Base-by-base conservation (phyloP, 1,140 invertebrate genomes). In the Battus philenor region DNA sequence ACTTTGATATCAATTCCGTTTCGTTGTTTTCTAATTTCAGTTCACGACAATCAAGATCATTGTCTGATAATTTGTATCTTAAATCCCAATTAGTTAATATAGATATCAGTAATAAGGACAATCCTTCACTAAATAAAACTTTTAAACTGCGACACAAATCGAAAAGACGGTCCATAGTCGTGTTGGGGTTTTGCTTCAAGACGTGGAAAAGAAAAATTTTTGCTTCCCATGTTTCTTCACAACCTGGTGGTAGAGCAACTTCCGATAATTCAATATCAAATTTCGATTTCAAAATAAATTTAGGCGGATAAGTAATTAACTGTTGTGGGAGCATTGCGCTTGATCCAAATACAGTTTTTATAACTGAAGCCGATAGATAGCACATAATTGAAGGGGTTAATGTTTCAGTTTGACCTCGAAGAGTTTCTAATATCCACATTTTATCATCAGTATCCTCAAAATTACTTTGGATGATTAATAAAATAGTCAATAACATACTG, bases 21-120 rank as follows among this genome's bases (percentile, higher is more conserved):
- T 72, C 65, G 44, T 77, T 57, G 18, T 72, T 70, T 36, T 75
- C 62, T 18, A 67, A 39, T 18, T 48, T 26, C 32, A 82, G 64
- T 33, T 74, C 51, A 8, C 55, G 56, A 13, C 68, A 64, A 7
- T 73, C 71, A 36, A 80, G 68, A 18, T 71, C 69, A 47, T 82
- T 75, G 38, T 62, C 44, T 10, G 47, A 32, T 26, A 80, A 61
- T 56, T 73, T 74, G 53, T 86, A 86, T 33, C 82, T 75, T 15
- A 85, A 59, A 24, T 83, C 67, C 83, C 83, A 87, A 27, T 68
- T 74, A 30, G 68, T 72, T 9, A 87, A 47, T 32, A 85, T 43
- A n/a, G 80, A 76, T 57, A 86, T 74, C 8, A 87, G 47, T 50
- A 86, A 71, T 41, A 83, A 67, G 13, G 75, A 79, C 18, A 87